phyloP scores from a whole-genome alignment of 1,140 invertebrate species.

The Drosophila guanche region DNA sequence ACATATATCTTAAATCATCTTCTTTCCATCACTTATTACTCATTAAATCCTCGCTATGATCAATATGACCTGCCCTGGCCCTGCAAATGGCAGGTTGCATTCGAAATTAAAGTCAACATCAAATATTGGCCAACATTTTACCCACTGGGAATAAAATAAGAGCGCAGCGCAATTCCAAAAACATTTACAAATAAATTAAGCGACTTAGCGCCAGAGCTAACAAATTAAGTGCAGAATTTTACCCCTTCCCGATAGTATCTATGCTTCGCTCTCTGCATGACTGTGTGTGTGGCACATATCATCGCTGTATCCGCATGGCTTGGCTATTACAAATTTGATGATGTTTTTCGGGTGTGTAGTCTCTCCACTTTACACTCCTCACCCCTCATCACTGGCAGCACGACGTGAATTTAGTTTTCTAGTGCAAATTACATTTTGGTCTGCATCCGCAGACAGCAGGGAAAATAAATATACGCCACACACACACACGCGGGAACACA shows the following conservation, averaged over 20 bases:
- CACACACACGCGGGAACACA: constrained; percentile 21
- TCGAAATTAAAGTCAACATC: no score
- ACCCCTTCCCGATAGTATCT: not conserved
- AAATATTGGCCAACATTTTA: no score
- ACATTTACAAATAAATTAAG: constrained; percentile 44
- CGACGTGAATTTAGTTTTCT: constrained; percentile 29
- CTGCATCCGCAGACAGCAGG: constrained; percentile 11
- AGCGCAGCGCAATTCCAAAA: not conserved
- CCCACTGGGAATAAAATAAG: not conserved
- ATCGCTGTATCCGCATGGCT: constrained; percentile 5
- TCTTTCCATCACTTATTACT: no score
- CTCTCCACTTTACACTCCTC: not conserved
- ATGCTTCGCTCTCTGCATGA: not conserved
- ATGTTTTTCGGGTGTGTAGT: constrained; percentile 4
- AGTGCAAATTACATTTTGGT: constrained; percentile 66
- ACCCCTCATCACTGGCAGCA: no score
- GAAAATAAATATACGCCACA: constrained; percentile 9
- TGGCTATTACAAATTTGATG: constrained; percentile 36
- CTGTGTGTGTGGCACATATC: constrained; percentile 1
- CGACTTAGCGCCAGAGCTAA: constrained; percentile 35
- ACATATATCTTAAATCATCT: no score
- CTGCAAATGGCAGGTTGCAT: no score
- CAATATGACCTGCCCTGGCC: no score
- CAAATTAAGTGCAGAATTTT: constrained; percentile 39
- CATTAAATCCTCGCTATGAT: no score